Base-by-base conservation (phyloP, 2,113 vertebrate species). In the Sprattus sprattus region DNA sequence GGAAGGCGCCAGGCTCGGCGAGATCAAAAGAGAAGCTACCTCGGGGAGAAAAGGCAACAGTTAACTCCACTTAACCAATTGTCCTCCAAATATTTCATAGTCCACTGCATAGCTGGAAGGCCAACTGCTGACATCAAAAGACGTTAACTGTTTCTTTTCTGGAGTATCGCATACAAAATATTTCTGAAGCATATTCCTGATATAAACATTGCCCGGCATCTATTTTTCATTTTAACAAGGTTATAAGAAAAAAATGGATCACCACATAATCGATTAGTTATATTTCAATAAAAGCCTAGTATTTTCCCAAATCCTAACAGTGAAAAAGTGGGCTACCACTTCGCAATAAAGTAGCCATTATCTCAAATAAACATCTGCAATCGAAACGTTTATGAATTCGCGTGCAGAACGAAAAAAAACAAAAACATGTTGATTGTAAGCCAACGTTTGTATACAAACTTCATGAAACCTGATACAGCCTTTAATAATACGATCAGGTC, bases 1-100 rank as follows among this genome's bases (percentile, higher is more conserved):
- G 94, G 90, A 88, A 95, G 96, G 96, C 96, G 96, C 96, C 96
- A 96, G 95, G 83, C 93, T 94, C 95, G 91, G 95, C 93, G 82
- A 93, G 94, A 95, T 96, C 94, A 95, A 94, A 96, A 92, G 94
- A 90, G 94, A 95, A 94, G 94, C 94, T 92, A 95, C 94, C 95
- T 95, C 93, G 47, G 94, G 95, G 95, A 95, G 95, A 95, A 94
- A 91, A 93, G 92, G 92, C 93, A 92, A 93, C 92, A 89, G 93
- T 94, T 94, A 95, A 95, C 94, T 94, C 93, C 92, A 94, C 94
- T 95, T 94, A 95, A 95, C 91, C 93, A 95, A 95, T 95, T 95
- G 95, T 95, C 94, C 93, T 93, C 90, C 87, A 90, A 93, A 95
- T 93, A 94, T 94, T 92, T 94, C 92, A 94, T 91, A 93, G 93